Conservation (phyloP, 2,797 vertebrate genomes). For the Pangasius sanitwongsei region DNA sequence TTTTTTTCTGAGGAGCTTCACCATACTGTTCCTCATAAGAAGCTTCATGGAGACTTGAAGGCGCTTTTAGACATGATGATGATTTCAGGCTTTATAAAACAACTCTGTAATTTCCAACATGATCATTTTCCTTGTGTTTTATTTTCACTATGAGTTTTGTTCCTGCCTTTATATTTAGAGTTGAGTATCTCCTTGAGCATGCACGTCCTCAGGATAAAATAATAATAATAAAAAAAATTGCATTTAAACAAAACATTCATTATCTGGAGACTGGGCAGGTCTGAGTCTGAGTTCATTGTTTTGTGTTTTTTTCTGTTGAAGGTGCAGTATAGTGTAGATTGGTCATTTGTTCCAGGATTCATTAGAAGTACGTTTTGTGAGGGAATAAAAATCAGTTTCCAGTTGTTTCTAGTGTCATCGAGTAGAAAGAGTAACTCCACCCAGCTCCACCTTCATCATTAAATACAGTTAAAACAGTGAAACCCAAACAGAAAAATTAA, state of each 20-base stretch:
- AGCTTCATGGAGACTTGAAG: background rate
- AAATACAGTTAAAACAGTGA: background rate
- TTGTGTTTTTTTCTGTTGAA: background rate
- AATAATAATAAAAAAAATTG: background rate
- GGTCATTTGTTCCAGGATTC: background rate
- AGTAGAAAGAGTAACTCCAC: background rate
- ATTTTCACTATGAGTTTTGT: background rate
- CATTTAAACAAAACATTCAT: background rate
- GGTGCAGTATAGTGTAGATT: background rate
- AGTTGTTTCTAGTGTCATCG: background rate
- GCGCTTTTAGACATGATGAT: background rate
- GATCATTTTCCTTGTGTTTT: background rate
- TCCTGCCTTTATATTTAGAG: background rate
- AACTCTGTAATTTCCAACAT: background rate
- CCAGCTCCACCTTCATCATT: slow-evolving; percentile 3
- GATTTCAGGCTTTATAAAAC: background rate
- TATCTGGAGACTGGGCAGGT: background rate
- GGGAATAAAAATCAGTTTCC: background rate
- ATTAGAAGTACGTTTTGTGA: background rate
- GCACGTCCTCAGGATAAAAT: background rate
- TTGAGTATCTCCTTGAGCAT: background rate
- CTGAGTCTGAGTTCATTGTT: background rate
- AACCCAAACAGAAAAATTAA: background rate
- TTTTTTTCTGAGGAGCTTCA: background rate
- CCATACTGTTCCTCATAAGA: background rate